Conservation (phyloP, 2,113 vertebrate genomes). For the Blennius ocellaris region DNA sequence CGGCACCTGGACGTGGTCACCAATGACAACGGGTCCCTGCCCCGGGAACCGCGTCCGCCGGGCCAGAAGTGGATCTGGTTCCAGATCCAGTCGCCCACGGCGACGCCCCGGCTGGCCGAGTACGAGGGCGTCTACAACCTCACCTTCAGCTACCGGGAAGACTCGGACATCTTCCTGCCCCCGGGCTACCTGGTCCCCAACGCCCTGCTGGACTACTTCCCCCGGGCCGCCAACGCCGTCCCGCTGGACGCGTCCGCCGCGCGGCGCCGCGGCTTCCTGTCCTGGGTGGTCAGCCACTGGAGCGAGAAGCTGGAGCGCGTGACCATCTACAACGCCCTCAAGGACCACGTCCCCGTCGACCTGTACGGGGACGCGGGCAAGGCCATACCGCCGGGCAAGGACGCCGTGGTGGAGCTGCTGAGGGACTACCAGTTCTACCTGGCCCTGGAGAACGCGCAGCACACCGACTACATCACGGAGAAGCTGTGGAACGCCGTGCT, state of each 20-base stretch:
- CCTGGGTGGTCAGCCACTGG: constrained; percentile 96
- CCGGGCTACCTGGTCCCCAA: constrained; percentile 86
- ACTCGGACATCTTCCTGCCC: constrained; percentile 91
- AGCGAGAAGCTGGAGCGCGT: constrained; percentile 87
- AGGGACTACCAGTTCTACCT: constrained; percentile 93
- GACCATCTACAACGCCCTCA: constrained; percentile 85
- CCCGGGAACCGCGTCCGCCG: constrained; percentile 67
- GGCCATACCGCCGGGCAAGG: constrained; percentile 61
- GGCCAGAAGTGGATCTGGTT: constrained; percentile 95
- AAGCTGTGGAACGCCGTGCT: constrained; percentile 94
- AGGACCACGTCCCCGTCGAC: constrained; percentile 84
- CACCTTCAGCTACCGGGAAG: constrained; percentile 89
- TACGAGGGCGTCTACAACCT: constrained; percentile 88
- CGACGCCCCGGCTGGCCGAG: constrained; percentile 77
- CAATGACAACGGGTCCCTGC: constrained; percentile 44
- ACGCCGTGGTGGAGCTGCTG: constrained; percentile 79
- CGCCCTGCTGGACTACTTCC: no score
- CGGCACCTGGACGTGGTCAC: constrained; percentile 88
- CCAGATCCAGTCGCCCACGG: constrained; percentile 93
- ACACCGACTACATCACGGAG: constrained; percentile 94
- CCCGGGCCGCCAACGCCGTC: neutral
- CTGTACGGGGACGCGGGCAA: constrained; percentile 84
- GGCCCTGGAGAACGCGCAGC: constrained; percentile 94
- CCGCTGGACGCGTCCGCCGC: constrained; percentile 41
- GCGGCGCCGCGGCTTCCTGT: constrained; percentile 82